phyloP scores from a whole-genome alignment of 2,888 invertebrate species.

The Aromia moschata region DNA sequence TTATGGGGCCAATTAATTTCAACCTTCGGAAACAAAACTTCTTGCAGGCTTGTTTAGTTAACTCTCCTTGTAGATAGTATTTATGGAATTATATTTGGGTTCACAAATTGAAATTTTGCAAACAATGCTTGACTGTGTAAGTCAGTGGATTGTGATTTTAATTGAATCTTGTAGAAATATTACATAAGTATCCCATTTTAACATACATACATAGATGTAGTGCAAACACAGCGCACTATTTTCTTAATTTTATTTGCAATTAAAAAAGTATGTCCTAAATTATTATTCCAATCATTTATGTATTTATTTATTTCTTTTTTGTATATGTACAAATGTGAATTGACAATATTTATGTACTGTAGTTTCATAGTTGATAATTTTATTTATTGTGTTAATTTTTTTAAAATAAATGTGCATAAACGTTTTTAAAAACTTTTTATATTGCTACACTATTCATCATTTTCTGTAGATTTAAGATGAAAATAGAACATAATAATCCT shows the following conservation, averaged over 20 bases:
- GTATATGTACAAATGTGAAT: constrained; percentile 30
- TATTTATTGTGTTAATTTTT: constrained; percentile 22
- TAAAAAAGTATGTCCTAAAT: constrained; percentile 9
- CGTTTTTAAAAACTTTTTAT: constrained; percentile 11
- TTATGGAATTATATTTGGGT: constrained; percentile 15
- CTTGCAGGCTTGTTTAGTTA: neutral
- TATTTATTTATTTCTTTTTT: constrained; percentile 13
- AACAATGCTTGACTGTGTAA: constrained; percentile 27
- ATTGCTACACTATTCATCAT: constrained; percentile 8
- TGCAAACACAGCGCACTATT: constrained; percentile 29
- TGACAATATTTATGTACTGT: constrained; percentile 31
- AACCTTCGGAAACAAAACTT: neutral
- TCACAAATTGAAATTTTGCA: constrained; percentile 28
- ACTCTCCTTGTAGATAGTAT: constrained; percentile 3
- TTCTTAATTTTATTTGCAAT: constrained; percentile 29
- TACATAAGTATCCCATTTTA: constrained; percentile 27
- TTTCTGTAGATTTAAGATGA: too few species aligned
- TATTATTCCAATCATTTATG: constrained; percentile 6
- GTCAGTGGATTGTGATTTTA: constrained; percentile 53
- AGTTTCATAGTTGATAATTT: constrained; percentile 19
- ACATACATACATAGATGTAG: constrained; percentile 23
- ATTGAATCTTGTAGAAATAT: constrained; percentile 38
- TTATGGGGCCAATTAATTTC: neutral
- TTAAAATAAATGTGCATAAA: constrained; percentile 21
- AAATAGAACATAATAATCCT: too few species aligned